phyloP scores from a whole-genome alignment of 2,888 invertebrate species.

The Anodontia alba region DNA sequence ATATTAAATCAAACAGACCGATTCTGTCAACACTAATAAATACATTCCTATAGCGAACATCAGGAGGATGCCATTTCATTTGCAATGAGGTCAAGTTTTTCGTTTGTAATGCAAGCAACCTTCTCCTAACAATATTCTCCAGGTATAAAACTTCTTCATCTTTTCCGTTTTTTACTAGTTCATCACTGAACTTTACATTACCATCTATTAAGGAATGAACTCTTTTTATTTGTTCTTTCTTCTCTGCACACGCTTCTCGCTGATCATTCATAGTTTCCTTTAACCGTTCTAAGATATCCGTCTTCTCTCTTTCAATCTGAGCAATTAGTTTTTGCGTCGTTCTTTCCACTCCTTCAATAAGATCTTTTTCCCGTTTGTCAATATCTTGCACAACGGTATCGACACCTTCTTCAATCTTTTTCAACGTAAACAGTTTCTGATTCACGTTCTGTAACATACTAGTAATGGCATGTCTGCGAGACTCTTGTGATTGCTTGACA shows the following conservation, averaged over 20 bases:
- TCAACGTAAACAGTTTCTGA: conserved; percentile 45
- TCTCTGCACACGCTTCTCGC: conserved; percentile 46
- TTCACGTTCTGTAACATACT: conserved; percentile 49
- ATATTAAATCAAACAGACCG: conserved; percentile 60
- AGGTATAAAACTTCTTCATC: conserved; percentile 60
- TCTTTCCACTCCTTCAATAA: conserved; percentile 56
- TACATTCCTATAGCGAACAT: conserved; percentile 59
- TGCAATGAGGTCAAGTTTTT: conserved; percentile 36
- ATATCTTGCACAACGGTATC: conserved; percentile 51
- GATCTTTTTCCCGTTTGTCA: conserved; percentile 54
- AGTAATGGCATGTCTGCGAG: conserved; percentile 47
- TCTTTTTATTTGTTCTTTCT: conserved; percentile 44
- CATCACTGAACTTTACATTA: conserved; percentile 56
- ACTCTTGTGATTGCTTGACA: conserved; percentile 47
- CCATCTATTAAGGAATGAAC: conserved; percentile 43
- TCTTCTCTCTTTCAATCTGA: conserved; percentile 62
- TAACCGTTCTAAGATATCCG: conserved; percentile 49
- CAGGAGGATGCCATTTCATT: conserved; percentile 60
- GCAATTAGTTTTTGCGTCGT: conserved; percentile 58
- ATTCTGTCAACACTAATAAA: conserved; percentile 59
- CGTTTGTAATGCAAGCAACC: conserved; percentile 45
- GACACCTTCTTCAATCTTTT: conserved; percentile 46
- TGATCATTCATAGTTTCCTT: conserved; percentile 59
- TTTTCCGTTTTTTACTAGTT: conserved; percentile 56
- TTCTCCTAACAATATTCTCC: conserved; percentile 45